Conservation (phyloP, 2,888 invertebrate species). For the Chrysolina haemoptera region DNA sequence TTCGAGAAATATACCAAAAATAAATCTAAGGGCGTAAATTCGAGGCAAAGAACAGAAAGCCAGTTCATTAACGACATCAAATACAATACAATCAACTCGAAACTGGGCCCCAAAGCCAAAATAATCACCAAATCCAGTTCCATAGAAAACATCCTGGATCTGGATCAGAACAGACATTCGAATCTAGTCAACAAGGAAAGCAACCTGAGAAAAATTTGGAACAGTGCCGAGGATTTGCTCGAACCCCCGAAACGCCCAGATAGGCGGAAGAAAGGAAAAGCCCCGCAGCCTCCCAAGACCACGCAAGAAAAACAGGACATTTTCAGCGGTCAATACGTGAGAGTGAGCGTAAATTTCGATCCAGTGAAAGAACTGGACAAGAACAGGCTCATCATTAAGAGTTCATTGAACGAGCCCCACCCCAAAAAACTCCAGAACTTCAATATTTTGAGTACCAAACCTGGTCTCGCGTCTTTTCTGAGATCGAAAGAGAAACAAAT, state of each 20-base stretch:
- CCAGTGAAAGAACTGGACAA: slow-evolving; percentile 53
- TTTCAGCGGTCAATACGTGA: slow-evolving; percentile 68
- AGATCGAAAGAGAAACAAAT: slow-evolving; percentile 54
- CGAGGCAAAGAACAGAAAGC: slow-evolving; percentile 55
- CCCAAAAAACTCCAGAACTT: slow-evolving; percentile 59
- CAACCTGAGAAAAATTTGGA: slow-evolving; percentile 67
- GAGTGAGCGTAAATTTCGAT: slow-evolving; percentile 65
- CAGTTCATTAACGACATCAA: slow-evolving; percentile 51
- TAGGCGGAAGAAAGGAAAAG: slow-evolving; percentile 63
- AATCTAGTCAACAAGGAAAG: slow-evolving; percentile 55
- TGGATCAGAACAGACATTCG: slow-evolving; percentile 51
- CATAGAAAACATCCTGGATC: slow-evolving; percentile 61
- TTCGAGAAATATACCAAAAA: slow-evolving; percentile 43
- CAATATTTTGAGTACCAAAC: slow-evolving; percentile 53
- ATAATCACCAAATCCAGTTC: slow-evolving; percentile 58
- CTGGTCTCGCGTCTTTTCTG: slow-evolving; percentile 58
- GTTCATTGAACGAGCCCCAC: slow-evolving; percentile 57
- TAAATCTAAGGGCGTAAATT: slow-evolving; percentile 55
- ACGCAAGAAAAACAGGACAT: slow-evolving; percentile 60
- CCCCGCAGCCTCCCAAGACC: slow-evolving; percentile 61
- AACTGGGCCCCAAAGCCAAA: slow-evolving; percentile 49
- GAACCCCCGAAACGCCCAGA: slow-evolving; percentile 64
- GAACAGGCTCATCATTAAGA: slow-evolving; percentile 56
- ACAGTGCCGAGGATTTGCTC: slow-evolving; percentile 67
- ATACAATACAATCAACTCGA: slow-evolving; percentile 54